Evolutionary conservation across 2,888 invertebrate genomes (phyloP), one percentile per base, ranked within the genome.

Genomic region (Pristionchus arcanus): DNA sequence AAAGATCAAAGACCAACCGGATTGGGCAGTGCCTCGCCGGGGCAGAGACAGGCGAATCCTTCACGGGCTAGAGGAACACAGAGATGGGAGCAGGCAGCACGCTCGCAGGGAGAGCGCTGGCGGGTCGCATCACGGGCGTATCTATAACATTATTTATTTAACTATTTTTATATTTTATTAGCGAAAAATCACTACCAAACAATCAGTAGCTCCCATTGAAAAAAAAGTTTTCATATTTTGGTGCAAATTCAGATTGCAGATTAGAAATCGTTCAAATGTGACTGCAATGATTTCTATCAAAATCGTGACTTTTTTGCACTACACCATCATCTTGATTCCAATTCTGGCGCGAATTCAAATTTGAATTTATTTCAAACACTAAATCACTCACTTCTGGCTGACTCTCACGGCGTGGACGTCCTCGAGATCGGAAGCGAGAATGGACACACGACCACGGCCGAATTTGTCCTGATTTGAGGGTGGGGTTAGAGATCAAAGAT

Each of bases 21-120:
- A 53, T 92, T 92, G 21, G 93, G 91, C 49, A 93, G 89, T 7
- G 95, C 92, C 42, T 97, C 96, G 97, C 98, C 92, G 3, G 99
- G 98, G 95, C 99, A 99, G 21, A 97, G 97, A 95, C 99, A 99
- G 90, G 97, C 97, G 93, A 97, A 97, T 0, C 98, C 92, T 34
- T 95, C 98, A 77, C 97, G 97, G 0, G 98, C 98, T 91, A 98
- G 97, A 21, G 97, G 96, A 81, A 99, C 96, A 96, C 99, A 99
- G 91, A 99, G 96, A 96, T 99, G 99, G 87, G 98, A 97, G 96
- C 99, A 99, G 34, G 96, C 96, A 87, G 97, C 96, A 90, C 96
- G 96, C 53, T 96, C 96, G 95, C 98, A 97, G 49, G 95, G 90
- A 37, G 90, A 90, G 16, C 90, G 91, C n/a, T 90, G 74, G 28